Evolutionary conservation across 2,113 vertebrate species (phyloP), one percentile per base, ranked within the genome.

Genomic region (Gymnobelideus leadbeateri): DNA sequence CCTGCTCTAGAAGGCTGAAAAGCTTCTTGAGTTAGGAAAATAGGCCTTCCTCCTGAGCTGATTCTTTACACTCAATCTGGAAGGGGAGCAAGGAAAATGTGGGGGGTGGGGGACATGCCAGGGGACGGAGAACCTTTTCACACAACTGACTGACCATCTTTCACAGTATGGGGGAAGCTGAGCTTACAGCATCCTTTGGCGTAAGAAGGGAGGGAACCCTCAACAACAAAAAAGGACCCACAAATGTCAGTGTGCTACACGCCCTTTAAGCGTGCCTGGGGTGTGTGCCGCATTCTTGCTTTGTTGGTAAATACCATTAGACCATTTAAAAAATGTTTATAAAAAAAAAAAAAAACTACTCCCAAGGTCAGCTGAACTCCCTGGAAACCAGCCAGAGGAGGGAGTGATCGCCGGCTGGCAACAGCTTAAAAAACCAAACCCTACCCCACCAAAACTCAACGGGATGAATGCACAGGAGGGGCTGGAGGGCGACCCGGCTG

Each of bases 301-400:
- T 91, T 94, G 92, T 91, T 92, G 94, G 89, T 50, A 90, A 95
- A 97, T 92, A 95, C 91, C 84, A 16, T 95, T 43, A 91, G 31
- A 77, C 93, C 97, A 89, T 94, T 96, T 95, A 94, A 51, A 96
- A 96, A 95, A 95, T 96, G 95, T 96, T 91, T 94, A 97, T 91
- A 93, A 93, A 96, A 97, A 97, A 91, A 97, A 91, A 97, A 96
- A 97, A 97, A 91, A 97, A 51, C 89, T 47, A 98, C 96, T 98
- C 99, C 98, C 98, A 98, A 98, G 98, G 99, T 98, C 99, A 99
- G 99, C 98, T 98, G 96, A 98, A 95, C 2, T 55, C 97, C 98
- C 97, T 96, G 98, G 97, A 98, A 97, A 92, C 98, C 98, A 98
- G 98, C 98, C 97, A 96, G 96, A 53, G 93, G 57, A 96, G 96